These are phyloP conservation scores for Coreoperca whiteheadi DNA, from an alignment of 2,113 vertebrate genomes.

Conservation along the genomic window DNA sequence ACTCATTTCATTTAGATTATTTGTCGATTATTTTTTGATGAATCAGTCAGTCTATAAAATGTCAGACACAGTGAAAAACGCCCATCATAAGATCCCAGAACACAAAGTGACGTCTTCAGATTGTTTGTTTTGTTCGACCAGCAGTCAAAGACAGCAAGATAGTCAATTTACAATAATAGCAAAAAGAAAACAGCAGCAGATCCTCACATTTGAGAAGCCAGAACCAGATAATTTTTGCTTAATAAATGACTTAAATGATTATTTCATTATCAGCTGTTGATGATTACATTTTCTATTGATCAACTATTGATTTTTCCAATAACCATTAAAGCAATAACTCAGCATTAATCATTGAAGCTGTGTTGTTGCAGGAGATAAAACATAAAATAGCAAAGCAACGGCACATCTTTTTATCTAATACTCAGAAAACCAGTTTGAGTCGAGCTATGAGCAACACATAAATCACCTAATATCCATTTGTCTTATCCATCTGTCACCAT, in stretches of 20 bases:
- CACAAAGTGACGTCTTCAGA: not conserved
- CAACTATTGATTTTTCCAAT: not conserved
- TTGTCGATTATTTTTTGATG: not conserved
- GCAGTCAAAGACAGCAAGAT: no score
- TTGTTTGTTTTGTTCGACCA: not conserved
- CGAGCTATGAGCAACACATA: slow-evolving; percentile 23
- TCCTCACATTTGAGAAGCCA: not conserved
- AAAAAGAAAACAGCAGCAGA: not conserved
- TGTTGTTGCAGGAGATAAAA: not conserved
- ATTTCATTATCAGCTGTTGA: not conserved
- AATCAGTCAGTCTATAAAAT: not conserved
- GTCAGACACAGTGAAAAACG: no score
- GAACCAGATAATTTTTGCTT: not conserved
- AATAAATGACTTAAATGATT: not conserved
- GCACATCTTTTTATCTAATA: slow-evolving; percentile 15
- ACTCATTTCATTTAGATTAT: not conserved
- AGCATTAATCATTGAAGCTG: not conserved
- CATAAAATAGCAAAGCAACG: slow-evolving; percentile 1
- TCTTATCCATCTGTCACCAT: slow-evolving; percentile 52
- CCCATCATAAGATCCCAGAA: slow-evolving; percentile 1
- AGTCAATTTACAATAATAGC: not conserved
- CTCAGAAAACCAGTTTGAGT: not conserved
- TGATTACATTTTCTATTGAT: not conserved
- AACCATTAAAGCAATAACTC: not conserved
- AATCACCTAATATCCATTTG: slow-evolving; percentile 44